Base-by-base conservation (phyloP, 2,797 vertebrate species). In the Siniperca obscura region DNA sequence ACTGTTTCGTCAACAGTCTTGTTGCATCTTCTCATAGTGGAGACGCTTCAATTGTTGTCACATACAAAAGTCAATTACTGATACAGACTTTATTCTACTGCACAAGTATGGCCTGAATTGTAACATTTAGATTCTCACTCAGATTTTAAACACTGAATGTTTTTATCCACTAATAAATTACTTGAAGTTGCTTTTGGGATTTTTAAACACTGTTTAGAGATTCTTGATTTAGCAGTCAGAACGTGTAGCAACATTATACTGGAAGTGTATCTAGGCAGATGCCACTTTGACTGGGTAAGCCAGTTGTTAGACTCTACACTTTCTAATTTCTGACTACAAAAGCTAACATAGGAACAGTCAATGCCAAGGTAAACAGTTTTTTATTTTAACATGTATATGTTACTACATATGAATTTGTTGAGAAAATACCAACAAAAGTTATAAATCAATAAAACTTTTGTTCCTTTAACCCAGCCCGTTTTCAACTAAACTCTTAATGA, bases 111-210 rank as follows among this genome's bases (percentile, higher is more conserved):
- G 84, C 82, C 87, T 85, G 80, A 92, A 88, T 90, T 90, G 82
- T 90, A 87, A 85, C 82, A 78, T 86, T 88, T 86, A 70, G 76
- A 91, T 65, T 82, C 64, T 77, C 82, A 56, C 85, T 86, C 78
- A 80, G 80, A 87, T 87, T 88, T 93, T 87, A 84, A 92, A 82
- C 53, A 62, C 48, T 82, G 80, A 90, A 91, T 93, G 90, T 91
- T 93, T 93, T 93, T 90, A 90, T 82, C 84, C 73, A 86, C 81
- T 83, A 85, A 92, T 83, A 74, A 89, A 88, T 87, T 67, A 92
- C 92, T 93, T 94, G 90, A 94, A 90, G 57, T 89, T 89, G 69
- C 36, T 77, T 88, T 90, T 86, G 44, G 74, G 36, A 73, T 76
- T 91, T 86, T 88, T 78, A 87, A 89, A 87, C 67, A 2, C 14